Percentiles rank a stretch among this genome's conserved stretches.
Conservation (phyloP, 2,113 vertebrate species). For the Polyodon spathula region DNA sequence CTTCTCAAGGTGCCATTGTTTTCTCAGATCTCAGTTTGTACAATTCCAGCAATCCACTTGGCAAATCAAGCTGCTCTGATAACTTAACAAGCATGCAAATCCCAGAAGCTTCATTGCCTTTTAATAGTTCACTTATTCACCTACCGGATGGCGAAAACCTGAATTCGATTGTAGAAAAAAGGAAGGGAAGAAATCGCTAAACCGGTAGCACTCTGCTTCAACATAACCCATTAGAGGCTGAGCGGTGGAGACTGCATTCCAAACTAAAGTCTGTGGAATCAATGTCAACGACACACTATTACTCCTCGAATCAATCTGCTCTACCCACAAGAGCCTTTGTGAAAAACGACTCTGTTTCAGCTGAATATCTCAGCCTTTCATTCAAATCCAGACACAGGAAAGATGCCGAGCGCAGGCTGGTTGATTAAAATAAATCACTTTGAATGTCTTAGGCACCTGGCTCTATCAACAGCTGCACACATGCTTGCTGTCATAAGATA, state of each 20-base stretch:
- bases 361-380: conserved; percentile 8
- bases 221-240: neutral
- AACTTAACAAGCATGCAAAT: neutral
- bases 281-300: conserved; percentile 5
- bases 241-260: neutral
- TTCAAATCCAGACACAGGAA: neutral
- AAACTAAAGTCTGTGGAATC: neutral
- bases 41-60: neutral
- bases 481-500: neutral
- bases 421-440: conserved; percentile 4
- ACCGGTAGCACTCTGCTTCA: neutral
- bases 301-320: conserved; percentile 8
- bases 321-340: neutral
- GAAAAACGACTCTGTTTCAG: neutral
- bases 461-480: neutral
- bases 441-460: neutral
- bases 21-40: neutral
- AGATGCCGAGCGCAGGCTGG: neutral
- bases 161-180: neutral
- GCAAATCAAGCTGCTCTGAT: neutral
- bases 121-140: neutral
- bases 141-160: neutral
- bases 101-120: conserved; percentile 1
- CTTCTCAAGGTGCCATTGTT: neutral
- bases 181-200: neutral